phyloP scores from a whole-genome alignment of 2,797 vertebrate genomes.

The Aratinga solstitialis region DNA sequence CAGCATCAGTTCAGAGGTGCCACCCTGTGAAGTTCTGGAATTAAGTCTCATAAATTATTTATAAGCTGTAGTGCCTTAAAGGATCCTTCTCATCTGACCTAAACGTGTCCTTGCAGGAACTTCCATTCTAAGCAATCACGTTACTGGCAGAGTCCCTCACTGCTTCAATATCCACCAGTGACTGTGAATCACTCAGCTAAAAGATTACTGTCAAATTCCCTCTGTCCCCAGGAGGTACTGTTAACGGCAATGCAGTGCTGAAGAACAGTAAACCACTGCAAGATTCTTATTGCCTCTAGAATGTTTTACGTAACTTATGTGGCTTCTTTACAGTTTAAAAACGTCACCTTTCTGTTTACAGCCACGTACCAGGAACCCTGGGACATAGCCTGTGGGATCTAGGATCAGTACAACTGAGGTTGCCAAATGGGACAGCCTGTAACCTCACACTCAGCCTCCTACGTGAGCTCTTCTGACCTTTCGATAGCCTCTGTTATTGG shows the following conservation, averaged over 20 bases:
- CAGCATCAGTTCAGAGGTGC: slow-evolving; percentile 34
- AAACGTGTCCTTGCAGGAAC: neutral
- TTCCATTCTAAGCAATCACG: neutral
- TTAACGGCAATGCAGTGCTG: neutral
- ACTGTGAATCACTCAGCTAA: neutral
- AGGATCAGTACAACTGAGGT: neutral
- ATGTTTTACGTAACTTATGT: neutral
- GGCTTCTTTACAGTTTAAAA: neutral
- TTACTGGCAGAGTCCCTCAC: slow-evolving; percentile 5
- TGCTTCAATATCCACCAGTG: slow-evolving; percentile 17
- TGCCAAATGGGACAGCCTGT: neutral
- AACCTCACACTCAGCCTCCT: neutral
- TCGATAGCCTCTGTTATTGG: neutral
- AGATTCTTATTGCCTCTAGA: neutral
- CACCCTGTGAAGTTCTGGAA: neutral
- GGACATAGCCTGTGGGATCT: neutral
- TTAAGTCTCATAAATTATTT: slow-evolving; percentile 38
- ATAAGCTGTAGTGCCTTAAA: neutral
- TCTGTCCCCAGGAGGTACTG: neutral
- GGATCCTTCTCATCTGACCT: slow-evolving; percentile 36
- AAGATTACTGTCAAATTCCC: neutral
- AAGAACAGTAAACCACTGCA: neutral
- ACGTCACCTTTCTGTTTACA: neutral
- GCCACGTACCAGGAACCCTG: neutral
- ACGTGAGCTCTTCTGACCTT: neutral